Base-by-base conservation (phyloP, 1,140 invertebrate species). In the Drosophila repleta region DNA sequence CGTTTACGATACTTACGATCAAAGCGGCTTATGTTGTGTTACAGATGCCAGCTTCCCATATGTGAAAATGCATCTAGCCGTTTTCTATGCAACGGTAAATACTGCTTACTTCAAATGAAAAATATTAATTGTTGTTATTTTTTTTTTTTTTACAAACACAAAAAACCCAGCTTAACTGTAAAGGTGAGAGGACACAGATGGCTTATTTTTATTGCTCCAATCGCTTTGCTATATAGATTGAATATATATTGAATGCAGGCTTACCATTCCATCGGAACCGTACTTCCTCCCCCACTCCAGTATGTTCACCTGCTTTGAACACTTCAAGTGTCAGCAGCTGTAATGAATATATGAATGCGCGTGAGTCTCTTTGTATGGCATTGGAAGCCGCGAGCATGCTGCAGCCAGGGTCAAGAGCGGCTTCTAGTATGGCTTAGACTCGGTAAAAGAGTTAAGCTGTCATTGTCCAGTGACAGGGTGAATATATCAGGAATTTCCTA, bases 401-500 rank as follows among this genome's bases (percentile, higher is more conserved):
- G 17, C 29, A 48, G 46, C 60, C 37, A 63, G 35, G 45, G 61
- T 53, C 77, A 70, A 72, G 57, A 61, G 62, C 62, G 26, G 35
- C 35, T 65, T 65, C 51, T 51, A 68, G 48, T 13, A 18, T 39
- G 6, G 55, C 46, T 48, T 49, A 32, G 45, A 65, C 61, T 57
- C 57, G 45, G 15, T 8, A 18, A 24, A 58, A 62, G 37, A 49
- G 55, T 70, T 53, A 43, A 53, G 67, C 41, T 68, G 32, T 63
- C 65, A 51, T 67, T 66, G 41, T 67, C 35, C 73, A 63, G 48
- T 53, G 64, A 49, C 69, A 68, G 61, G 58, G 72, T 79, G 66
- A 79, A 79, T 79, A 74, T 79, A 83, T 76, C 39, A 83, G 60
- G 76, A 88, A 83, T 88, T 88, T 79, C 75, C 79, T 88, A 88